Conservation (phyloP, 2,797 vertebrate species). For the Gambelia wislizenii region DNA sequence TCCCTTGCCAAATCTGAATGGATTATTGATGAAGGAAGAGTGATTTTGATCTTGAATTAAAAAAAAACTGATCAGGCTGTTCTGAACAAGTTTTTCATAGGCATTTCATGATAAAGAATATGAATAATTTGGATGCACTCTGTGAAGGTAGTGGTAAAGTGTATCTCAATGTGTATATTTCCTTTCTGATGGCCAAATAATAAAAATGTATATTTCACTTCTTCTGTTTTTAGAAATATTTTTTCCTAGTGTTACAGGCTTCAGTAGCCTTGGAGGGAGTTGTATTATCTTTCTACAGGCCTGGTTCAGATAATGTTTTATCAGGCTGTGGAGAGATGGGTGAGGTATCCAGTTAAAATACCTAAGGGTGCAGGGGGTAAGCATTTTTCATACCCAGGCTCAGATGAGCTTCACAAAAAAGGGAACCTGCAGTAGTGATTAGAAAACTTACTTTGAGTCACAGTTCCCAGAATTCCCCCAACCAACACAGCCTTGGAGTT, state of each 20-base stretch:
- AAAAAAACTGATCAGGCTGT: not conserved
- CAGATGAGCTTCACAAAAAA: too few relatives aligned
- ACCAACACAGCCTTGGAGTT: too few relatives aligned
- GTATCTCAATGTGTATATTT: slow-evolving; percentile 43
- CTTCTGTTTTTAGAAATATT: not conserved
- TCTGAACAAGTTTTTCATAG: slow-evolving; percentile 16
- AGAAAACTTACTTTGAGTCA: too few relatives aligned
- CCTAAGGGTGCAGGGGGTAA: too few relatives aligned
- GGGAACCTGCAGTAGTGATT: too few relatives aligned
- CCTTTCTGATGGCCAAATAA: slow-evolving; percentile 52
- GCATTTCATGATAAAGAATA: slow-evolving; percentile 8
- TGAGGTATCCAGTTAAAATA: not conserved
- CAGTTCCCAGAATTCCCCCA: too few relatives aligned
- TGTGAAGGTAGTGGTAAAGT: slow-evolving; percentile 44
- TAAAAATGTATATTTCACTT: slow-evolving; percentile 50
- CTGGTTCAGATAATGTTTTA: not conserved
- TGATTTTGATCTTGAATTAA: not conserved
- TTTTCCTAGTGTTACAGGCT: not conserved
- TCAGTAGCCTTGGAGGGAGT: not conserved
- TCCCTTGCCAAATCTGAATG: not conserved
- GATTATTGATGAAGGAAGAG: not conserved
- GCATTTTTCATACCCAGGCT: not conserved
- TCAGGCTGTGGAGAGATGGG: not conserved
- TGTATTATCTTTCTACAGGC: not conserved
- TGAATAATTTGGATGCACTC: slow-evolving; percentile 31